Conservation (phyloP, 1,140 invertebrate species). For the Notospermus geniculatus region DNA sequence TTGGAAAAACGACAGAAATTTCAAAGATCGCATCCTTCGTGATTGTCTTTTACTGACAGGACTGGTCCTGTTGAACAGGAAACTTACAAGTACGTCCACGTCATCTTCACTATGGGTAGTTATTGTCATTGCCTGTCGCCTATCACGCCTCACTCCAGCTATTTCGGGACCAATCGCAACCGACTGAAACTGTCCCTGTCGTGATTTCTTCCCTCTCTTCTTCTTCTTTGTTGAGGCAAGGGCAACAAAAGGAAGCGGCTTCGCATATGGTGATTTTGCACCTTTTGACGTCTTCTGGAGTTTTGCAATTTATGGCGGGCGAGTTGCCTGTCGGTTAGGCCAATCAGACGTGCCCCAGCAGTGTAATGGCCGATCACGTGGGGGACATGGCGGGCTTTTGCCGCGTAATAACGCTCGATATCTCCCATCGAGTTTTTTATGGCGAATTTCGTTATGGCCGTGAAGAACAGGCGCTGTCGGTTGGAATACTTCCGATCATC, state of each 20-base stretch:
- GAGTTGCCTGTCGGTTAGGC: conserved; percentile 32
- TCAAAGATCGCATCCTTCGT: no score
- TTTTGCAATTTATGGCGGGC: conserved; percentile 27
- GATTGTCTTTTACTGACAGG: no score
- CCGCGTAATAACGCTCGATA: background rate
- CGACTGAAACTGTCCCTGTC: conserved; percentile 14
- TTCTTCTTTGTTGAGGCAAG: background rate
- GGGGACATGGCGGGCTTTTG: conserved; percentile 23
- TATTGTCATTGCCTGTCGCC: background rate
- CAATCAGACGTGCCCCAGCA: conserved; percentile 31
- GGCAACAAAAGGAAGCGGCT: conserved; percentile 34
- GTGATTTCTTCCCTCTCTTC: conserved; percentile 4
- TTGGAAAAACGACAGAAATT: no score
- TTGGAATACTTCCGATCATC: conserved; percentile 7
- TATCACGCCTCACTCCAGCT: background rate
- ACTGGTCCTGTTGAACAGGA: no score
- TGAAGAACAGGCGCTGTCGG: conserved; percentile 32
- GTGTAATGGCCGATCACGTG: conserved; percentile 38
- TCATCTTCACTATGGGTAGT: background rate
- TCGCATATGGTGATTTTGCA: conserved; percentile 34
- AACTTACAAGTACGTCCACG: background rate
- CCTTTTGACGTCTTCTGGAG: conserved; percentile 24
- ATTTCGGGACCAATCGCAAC: no score
- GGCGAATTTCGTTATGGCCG: conserved; percentile 31
- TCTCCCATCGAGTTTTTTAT: conserved; percentile 25